A percentile compares a stretch with the other conserved stretches of the same genome.
Conservation (phyloP, 2,113 vertebrate genomes). For the Turdus rufiventris region DNA sequence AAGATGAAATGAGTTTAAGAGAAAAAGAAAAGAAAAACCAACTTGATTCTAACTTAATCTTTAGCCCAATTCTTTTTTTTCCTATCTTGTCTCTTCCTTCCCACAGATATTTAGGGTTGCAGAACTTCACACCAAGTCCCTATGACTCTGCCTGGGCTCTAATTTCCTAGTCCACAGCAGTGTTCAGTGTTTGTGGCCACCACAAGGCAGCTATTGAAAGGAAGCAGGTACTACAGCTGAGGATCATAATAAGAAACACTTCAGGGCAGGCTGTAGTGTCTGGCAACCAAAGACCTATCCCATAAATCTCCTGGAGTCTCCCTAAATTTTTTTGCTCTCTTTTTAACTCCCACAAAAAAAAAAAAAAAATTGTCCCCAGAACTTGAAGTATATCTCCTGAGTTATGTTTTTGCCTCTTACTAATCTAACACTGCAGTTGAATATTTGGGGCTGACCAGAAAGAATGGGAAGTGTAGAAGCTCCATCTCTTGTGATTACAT, state of each 20-base stretch:
- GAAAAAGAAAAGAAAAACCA: not conserved
- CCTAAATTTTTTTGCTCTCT: not conserved
- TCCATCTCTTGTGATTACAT: not conserved
- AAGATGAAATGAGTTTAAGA: not conserved
- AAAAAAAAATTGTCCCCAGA: not conserved
- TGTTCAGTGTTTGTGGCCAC: constrained; percentile 65
- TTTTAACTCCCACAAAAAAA: not conserved
- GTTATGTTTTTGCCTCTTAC: not conserved
- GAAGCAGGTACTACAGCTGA: constrained; percentile 66
- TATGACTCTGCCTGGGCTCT: constrained; percentile 63
- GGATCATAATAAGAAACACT: constrained; percentile 24
- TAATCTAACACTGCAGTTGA: not conserved
- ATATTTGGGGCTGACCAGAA: not conserved
- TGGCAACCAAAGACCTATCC: not conserved
- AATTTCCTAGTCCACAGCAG: constrained; percentile 65
- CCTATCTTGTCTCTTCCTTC: constrained; percentile 66
- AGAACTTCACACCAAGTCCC: constrained; percentile 64
- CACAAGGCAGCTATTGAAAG: constrained; percentile 66
- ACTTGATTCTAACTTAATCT: constrained; percentile 43
- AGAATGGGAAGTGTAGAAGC: not conserved
- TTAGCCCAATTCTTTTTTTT: constrained; percentile 60
- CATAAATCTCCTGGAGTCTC: not conserved
- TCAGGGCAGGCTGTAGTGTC: constrained; percentile 60
- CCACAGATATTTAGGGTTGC: constrained; percentile 66
- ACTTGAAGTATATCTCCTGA: not conserved